Conservation (phyloP, 2,113 vertebrate species). For the Ammodytes marinus region DNA sequence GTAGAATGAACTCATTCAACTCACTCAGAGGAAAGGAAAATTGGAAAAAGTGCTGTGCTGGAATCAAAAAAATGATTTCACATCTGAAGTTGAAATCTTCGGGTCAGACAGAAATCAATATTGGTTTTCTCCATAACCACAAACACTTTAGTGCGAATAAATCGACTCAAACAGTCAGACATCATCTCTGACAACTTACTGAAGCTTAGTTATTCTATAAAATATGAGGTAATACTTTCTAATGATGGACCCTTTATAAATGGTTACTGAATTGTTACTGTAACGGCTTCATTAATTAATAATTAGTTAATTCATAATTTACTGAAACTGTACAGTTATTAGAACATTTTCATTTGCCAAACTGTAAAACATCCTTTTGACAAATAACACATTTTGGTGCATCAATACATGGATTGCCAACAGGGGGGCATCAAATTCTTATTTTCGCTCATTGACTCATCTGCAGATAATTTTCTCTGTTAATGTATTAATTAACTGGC, state of each 20-base stretch:
- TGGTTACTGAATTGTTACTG: neutral
- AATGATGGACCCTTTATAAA: neutral
- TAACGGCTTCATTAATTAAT: neutral
- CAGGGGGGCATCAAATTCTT: neutral
- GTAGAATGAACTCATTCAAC: slow-evolving; percentile 67
- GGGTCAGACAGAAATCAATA: slow-evolving; percentile 20
- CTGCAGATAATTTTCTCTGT: neutral
- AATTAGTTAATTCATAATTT: neutral
- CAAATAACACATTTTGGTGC: neutral
- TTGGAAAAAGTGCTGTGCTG: slow-evolving; percentile 19
- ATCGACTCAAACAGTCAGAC: slow-evolving; percentile 5
- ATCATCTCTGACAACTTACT: neutral
- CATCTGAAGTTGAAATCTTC: slow-evolving; percentile 32
- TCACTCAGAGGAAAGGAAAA: slow-evolving; percentile 43
- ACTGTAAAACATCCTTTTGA: neutral
- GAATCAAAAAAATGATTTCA: slow-evolving; percentile 30
- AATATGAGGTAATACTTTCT: neutral
- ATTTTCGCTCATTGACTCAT: neutral
- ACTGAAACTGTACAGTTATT: neutral
- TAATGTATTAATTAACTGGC: neutral
- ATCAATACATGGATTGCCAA: neutral
- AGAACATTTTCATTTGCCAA: neutral
- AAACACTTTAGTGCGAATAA: slow-evolving; percentile 12
- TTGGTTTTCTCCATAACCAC: slow-evolving; percentile 9
- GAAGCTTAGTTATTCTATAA: neutral